Evolutionary conservation across 1,140 invertebrate genomes (phyloP), one percentile per base, ranked within the genome.

Genomic region (Anadara kagoshimensis): DNA sequence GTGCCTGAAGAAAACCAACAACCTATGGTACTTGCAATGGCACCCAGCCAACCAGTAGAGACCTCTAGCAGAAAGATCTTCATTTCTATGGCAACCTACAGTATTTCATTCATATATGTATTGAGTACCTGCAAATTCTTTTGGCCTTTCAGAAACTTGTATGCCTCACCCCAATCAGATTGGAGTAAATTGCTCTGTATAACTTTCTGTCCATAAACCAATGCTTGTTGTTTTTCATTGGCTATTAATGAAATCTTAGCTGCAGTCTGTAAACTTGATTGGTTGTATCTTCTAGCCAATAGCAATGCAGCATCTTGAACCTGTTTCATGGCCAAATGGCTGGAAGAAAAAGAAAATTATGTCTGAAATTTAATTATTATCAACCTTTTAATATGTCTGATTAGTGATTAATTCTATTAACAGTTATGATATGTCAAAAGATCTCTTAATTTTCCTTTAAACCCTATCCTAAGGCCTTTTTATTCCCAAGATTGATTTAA

Each of bases 81-180:
- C 7, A 36, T 36, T 36, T 36, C 29, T 36, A 36, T 36, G 29
- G 29, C 29, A 36, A 36, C 7, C 2, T 36, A 36, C 2, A 36
- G 29, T 36, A 36, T 36, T 36, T 7, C 29, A 36, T 3, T 36
- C 2, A 36, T 7, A 36, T 3, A 36, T n/a, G n/a, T n/a, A 49
- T 58, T 26, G 14, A 29, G 22, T 66, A 86, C 85, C 83, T 84
- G 82, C 12, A 83, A 68, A 22, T 73, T 62, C 51, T 80, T 78
- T 36, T 85, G 79, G 41, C 82, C 79, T 18, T 66, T 72, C 3
- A 84, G 71, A 62, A 83, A 86, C 7, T 54, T 72, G 57, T 83
- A 78, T 3, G 79, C 81, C 43, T 84, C 78, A 22, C 76, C 66
- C 83, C 83, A 86, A 62, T 84, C 73, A 98, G 97, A 29, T 59